Percentiles rank a stretch among this genome's conserved stretches.
These are phyloP conservation scores for Hippocampus guttulatus DNA, from an alignment of 2,113 vertebrate genomes.

Conservation along the genomic window DNA sequence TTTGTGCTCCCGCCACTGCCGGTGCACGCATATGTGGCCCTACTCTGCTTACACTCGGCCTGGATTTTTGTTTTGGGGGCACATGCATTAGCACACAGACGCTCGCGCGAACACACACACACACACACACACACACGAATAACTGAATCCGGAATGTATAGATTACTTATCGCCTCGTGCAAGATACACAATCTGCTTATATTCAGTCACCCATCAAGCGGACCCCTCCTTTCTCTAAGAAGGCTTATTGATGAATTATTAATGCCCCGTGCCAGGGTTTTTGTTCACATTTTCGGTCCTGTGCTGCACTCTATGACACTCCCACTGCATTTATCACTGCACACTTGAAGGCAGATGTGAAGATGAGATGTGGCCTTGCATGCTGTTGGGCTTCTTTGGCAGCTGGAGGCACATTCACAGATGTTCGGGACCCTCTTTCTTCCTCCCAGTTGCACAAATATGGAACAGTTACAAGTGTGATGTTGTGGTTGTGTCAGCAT, in stretches of 20 bases:
- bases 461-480: conserved; percentile 1
- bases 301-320: conserved; percentile 44
- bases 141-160: conserved; percentile 27
- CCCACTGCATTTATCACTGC: conserved; percentile 15
- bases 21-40: conserved; percentile 27
- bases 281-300: conserved; percentile 49
- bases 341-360: conserved; percentile 1
- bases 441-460: conserved; percentile 6
- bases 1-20: conserved; percentile 53
- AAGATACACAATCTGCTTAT: conserved; percentile 23
- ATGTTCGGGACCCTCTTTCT: conserved; percentile 21
- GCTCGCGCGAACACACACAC: too few species aligned
- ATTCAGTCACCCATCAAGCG: conserved; percentile 31
- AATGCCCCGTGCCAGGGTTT: conserved; percentile 62
- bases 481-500: conserved; percentile 20
- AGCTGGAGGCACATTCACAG: background rate
- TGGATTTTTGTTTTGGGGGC: conserved; percentile 42
- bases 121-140: background rate
- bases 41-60: conserved; percentile 27
- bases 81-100: background rate
- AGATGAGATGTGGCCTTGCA: background rate
- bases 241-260: conserved; percentile 69
- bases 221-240: conserved; percentile 46
- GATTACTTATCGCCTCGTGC: conserved; percentile 27
- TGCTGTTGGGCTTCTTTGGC: background rate